Evolutionary conservation across 2,888 invertebrate genomes (phyloP), one percentile per base, ranked within the genome.

Genomic region (Parthenolecanium corni): DNA sequence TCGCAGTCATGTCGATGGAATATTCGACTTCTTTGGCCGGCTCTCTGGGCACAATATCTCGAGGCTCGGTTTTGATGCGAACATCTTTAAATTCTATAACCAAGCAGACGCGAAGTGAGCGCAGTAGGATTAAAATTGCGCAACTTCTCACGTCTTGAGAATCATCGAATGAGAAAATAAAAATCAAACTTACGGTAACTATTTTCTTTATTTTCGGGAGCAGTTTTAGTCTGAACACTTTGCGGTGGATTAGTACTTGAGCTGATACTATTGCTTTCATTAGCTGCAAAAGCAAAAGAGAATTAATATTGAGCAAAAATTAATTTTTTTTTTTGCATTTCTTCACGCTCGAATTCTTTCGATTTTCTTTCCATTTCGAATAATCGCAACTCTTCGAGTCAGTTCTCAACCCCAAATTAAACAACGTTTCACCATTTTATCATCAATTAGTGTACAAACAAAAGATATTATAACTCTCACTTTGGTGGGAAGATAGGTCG

Each of bases 1-100:
- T 84, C 20, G 90, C 81, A 70, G 78, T 83, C 89, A 90, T 89
- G 65, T 84, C 83, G 69, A 84, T 84, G 68, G 80, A 80, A 72
- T 85, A 85, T 66, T 82, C 79, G 54, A 82, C 79, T 40, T 83
- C 81, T 52, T 40, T 49, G 11, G 61, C 16, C 24, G 81, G 77
- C 65, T 81, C 79, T 38, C 36, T 53, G n/a, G 46, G n/a, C 11
- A 63, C 47, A 14, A 63, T 40, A 47, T 63, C 63, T 46, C 47
- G 42, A 3, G 61, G 61, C 40, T 65, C 65, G 51, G 52, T 51
- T 64, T 64, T 65, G 20, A 65, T 57, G 12, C 62, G 38, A 23
- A 46, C 52, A 9, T 51, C 38, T 51, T 61, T 61, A 12, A 61
- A 61, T 61, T 61, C 61, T 61, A 12, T n/a, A 11, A 1, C 2